phyloP scores from a whole-genome alignment of 2,888 invertebrate species.

The Brachylomia viminalis region DNA sequence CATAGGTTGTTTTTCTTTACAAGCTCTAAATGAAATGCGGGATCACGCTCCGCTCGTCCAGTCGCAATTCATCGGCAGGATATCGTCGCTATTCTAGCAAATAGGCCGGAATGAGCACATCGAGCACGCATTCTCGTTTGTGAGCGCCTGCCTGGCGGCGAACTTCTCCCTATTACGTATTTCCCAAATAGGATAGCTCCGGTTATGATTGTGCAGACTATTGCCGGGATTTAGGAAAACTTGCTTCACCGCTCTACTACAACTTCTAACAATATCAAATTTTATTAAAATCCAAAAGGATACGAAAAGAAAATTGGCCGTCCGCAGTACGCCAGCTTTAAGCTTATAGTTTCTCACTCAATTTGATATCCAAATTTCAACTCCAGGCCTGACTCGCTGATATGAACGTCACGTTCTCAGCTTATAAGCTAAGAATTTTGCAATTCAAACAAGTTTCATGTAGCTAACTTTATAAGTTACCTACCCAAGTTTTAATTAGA shows the following conservation, averaged over 20 bases:
- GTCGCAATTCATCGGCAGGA: conserved; percentile 77
- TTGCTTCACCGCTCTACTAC: conserved; percentile 65
- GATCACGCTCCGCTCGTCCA: conserved; percentile 78
- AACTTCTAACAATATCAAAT: conserved; percentile 61
- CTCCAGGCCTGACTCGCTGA: conserved; percentile 68
- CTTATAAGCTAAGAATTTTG: conserved; percentile 78
- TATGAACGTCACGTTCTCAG: conserved; percentile 76
- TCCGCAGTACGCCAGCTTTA: conserved; percentile 36
- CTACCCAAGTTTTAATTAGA: conserved; percentile 79
- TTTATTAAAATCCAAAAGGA: conserved; percentile 58
- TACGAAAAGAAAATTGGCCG: conserved; percentile 57
- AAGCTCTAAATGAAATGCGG: conserved; percentile 80
- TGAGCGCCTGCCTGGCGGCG: conserved; percentile 83
- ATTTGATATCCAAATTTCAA: conserved; percentile 72
- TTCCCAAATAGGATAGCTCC: conserved; percentile 81
- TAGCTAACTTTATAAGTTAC: conserved; percentile 75
- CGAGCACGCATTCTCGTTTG: conserved; percentile 77
- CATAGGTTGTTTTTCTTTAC: conserved; percentile 70
- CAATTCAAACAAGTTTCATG: conserved; percentile 79
- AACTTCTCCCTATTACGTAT: conserved; percentile 82
- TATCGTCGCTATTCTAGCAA: conserved; percentile 80
- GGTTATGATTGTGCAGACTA: conserved; percentile 78
- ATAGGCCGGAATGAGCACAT: conserved; percentile 80
- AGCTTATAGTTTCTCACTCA: conserved; percentile 61
- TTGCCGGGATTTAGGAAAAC: conserved; percentile 76